Evolutionary conservation across 1,140 invertebrate species (phyloP).

Genomic region (Bombus pascuorum): DNA sequence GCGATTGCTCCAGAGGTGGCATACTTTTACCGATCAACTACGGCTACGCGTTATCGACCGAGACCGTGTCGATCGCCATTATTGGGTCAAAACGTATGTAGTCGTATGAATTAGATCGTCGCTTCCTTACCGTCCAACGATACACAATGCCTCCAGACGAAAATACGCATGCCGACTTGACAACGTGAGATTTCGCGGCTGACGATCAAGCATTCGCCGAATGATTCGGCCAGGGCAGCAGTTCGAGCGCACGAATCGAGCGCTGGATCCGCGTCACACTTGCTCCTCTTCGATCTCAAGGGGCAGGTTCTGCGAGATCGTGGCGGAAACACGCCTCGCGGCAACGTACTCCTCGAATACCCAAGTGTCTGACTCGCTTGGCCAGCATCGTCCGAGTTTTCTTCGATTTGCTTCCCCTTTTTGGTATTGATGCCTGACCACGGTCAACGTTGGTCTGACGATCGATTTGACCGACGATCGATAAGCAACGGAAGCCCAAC

Average conservation of each 20-base stretch:
- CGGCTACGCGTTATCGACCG: too few relatives aligned
- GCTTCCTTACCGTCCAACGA: slow-evolving; percentile 71
- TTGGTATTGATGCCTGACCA: too few relatives aligned
- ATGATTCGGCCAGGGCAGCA: neutral
- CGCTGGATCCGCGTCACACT: neutral
- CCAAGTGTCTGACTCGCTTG: neutral
- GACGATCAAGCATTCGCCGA: neutral
- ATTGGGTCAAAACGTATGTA: too few relatives aligned
- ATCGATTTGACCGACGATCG: too few relatives aligned
- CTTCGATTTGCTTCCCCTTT: too few relatives aligned
- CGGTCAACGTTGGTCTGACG: too few relatives aligned
- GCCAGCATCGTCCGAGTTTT: neutral
- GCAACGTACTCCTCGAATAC: neutral
- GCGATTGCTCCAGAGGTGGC: too few relatives aligned
- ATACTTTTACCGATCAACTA: too few relatives aligned
- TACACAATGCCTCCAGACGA: slow-evolving; percentile 73
- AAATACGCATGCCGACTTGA: slow-evolving; percentile 63
- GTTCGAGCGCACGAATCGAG: neutral
- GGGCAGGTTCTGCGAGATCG: neutral
- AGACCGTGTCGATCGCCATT: too few relatives aligned
- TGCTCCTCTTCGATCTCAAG: neutral
- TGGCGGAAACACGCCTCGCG: neutral
- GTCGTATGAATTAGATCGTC: neutral
- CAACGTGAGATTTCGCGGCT: neutral
- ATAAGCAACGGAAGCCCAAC: too few relatives aligned